A percentile compares a stretch with the other conserved stretches of the same genome.
Evolutionary conservation across 2,113 vertebrate genomes (phyloP).

Genomic region (Accipiter virgatus): DNA sequence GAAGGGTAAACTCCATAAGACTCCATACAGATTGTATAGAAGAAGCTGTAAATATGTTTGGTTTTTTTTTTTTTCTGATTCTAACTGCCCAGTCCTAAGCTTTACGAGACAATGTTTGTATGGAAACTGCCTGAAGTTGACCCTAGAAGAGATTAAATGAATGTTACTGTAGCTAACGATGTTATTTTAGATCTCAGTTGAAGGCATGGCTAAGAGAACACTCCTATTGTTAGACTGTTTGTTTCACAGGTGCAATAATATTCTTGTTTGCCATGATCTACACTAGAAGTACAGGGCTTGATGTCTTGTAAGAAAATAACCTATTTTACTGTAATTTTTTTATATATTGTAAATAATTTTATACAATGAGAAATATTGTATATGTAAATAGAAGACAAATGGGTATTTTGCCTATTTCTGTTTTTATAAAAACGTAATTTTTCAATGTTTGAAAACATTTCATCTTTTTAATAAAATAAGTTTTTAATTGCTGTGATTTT

Average conservation of each 20-base stretch:
- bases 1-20: not conserved
- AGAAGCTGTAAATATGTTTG: slow-evolving; percentile 44
- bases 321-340: slow-evolving; percentile 77
- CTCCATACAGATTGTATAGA: slow-evolving; percentile 43
- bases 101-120: slow-evolving; percentile 84
- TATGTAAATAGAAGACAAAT: slow-evolving; percentile 87
- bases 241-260: slow-evolving; percentile 80
- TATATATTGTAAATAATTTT: slow-evolving; percentile 89
- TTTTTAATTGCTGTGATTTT: slow-evolving; percentile 11
- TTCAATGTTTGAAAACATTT: slow-evolving; percentile 53
- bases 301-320: slow-evolving; percentile 84
- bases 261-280: slow-evolving; percentile 76
- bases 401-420: slow-evolving; percentile 62
- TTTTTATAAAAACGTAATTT: slow-evolving; percentile 59
- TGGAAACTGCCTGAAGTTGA: slow-evolving; percentile 80
- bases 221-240: slow-evolving; percentile 65
- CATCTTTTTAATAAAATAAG: slow-evolving; percentile 73
- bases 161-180: slow-evolving; percentile 52
- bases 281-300: slow-evolving; percentile 87
- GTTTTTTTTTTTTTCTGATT: not conserved
- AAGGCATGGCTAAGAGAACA: slow-evolving; percentile 76
- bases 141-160: slow-evolving; percentile 72
- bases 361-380: slow-evolving; percentile 82
- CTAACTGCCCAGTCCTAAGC: slow-evolving; percentile 69
- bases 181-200: slow-evolving; percentile 60